Evolutionary conservation across 1,140 invertebrate genomes (phyloP), one percentile per base, ranked within the genome.

Genomic region (Tribolium madens): DNA sequence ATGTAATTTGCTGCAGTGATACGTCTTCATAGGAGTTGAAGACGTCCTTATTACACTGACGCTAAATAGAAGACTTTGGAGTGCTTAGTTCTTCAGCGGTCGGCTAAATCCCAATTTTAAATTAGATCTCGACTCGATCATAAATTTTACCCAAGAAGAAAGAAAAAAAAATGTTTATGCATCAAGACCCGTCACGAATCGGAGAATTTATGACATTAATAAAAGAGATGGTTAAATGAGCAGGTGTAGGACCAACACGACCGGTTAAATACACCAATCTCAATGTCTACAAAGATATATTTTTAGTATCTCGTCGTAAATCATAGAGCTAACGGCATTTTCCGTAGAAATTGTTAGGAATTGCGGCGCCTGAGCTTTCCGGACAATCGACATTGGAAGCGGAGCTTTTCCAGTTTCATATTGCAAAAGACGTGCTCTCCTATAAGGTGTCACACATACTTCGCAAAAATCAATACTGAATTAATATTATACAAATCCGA

Each of bases 271-370:
- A 57, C 18, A 18, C 7, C 52, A 10, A 26, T 18, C 17, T n/a
- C 26, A 31, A 64, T 64, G 57, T 64, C 57, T 12, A 12, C 9
- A 26, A 13, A 17, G 14, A 21, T 18, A 21, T 60, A 60, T 60
- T 64, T 64, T 64, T 64, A 64, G 57, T 9, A 64, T 64, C 50
- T 33, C 46, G 9, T 48, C 70, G 47, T 72, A 72, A 72, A 72
- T 72, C 70, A 72, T 72, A 50, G 70, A 31, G 18, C 17, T 72
- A 72, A 72, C 70, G 46, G 70, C 50, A 52, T 72, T 72, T 52
- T 72, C 70, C 70, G 17, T 64, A 26, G 57, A 64, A 26, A 64
- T 14, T 33, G 57, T 33, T 33, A 72, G 70, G 70, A 72, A 50
- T 31, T 72, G 46, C 70, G 70, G 70, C 70, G 70, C 70, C 70